phyloP scores from a whole-genome alignment of 2,797 vertebrate species.

The Aeoliscus strigatus region DNA sequence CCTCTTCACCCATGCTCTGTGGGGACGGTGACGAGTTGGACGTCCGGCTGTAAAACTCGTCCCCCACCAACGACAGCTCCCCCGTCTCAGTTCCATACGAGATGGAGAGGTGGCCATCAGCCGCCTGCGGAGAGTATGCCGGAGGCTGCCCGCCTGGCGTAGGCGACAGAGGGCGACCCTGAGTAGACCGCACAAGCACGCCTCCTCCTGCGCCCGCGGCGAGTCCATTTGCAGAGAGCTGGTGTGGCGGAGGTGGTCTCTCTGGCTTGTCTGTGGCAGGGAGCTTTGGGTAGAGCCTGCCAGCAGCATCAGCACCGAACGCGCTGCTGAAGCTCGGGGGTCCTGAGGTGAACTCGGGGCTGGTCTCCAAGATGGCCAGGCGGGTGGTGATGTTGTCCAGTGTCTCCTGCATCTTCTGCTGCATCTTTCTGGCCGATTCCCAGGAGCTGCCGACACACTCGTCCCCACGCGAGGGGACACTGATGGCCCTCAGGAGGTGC shows the following conservation, averaged over 20 bases:
- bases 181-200: constrained; percentile 15
- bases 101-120: constrained; percentile 87
- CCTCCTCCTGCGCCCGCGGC: constrained; percentile 43
- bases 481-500: constrained; percentile 83
- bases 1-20: constrained; percentile 84
- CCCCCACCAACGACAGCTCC: constrained; percentile 84
- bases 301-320: constrained; percentile 28
- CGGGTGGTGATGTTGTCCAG: constrained; percentile 85
- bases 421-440: constrained; percentile 90
- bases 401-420: constrained; percentile 92
- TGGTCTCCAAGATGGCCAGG: constrained; percentile 78
- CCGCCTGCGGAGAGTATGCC: constrained; percentile 87
- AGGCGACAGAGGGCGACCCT: constrained; percentile 36
- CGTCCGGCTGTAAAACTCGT: constrained; percentile 83
- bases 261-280: constrained; percentile 71
- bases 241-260: constrained; percentile 59
- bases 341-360: constrained; percentile 13
- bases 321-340: neutral
- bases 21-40: constrained; percentile 74
- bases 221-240: constrained; percentile 30
- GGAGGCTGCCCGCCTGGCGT: constrained; percentile 79
- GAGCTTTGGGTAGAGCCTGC: constrained; percentile 77
- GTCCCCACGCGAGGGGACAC: constrained; percentile 74
- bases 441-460: constrained; percentile 77
- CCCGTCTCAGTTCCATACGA: constrained; percentile 90